Evolutionary conservation across 2,113 vertebrate genomes (phyloP).

Genomic region (Plestiodon gilberti): DNA sequence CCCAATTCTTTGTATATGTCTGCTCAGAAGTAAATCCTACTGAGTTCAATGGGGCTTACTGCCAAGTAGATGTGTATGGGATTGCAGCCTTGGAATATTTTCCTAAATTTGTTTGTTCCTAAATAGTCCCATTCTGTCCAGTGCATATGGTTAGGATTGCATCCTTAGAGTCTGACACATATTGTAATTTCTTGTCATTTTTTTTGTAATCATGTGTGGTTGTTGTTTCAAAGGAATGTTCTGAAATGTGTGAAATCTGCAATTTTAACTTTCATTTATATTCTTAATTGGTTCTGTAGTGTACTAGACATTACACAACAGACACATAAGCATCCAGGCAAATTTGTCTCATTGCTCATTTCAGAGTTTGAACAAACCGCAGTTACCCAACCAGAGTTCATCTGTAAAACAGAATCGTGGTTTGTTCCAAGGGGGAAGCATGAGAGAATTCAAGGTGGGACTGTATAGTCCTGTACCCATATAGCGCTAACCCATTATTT

Average conservation of each 20-base stretch:
- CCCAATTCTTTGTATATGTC: background rate
- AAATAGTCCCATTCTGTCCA: background rate
- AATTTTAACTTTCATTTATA: rapidly evolving
- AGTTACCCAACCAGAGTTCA: too few relatives aligned
- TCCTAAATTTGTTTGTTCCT: background rate
- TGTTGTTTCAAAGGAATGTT: rapidly evolving
- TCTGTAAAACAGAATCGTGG: too few relatives aligned
- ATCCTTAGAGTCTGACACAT: background rate
- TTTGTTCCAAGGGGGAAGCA: too few relatives aligned
- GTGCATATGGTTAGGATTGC: background rate
- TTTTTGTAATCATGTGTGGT: rapidly evolving
- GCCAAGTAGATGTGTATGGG: too few relatives aligned
- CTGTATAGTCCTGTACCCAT: too few relatives aligned
- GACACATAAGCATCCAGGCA: rapidly evolving
- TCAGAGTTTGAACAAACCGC: background rate
- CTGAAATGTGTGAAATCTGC: background rate
- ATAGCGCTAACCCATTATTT: too few relatives aligned
- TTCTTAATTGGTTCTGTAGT: background rate
- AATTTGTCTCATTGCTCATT: background rate
- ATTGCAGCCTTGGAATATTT: too few relatives aligned
- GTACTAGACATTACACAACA: background rate
- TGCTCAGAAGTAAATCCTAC: too few relatives aligned
- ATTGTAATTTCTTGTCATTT: background rate
- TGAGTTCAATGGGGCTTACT: too few relatives aligned
- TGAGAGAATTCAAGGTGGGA: too few relatives aligned